Evolutionary conservation across 2,797 vertebrate species (phyloP).

Genomic region (Sebastolobus altivelis): DNA sequence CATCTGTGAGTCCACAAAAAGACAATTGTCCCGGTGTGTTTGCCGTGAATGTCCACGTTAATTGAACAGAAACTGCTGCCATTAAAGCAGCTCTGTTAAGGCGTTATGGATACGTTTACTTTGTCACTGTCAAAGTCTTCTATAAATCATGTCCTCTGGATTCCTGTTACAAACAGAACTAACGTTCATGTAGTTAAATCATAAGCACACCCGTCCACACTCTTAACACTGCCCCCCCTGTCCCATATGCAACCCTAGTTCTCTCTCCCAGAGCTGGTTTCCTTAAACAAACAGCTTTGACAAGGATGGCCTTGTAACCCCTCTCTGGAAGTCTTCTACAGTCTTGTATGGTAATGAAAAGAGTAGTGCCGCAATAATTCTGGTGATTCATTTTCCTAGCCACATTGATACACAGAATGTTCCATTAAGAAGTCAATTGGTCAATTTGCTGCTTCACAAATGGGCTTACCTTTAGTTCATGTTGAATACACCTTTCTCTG

Average conservation of each 20-base stretch:
- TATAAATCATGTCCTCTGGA: slow-evolving; percentile 23
- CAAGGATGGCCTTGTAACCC: slow-evolving; percentile 69
- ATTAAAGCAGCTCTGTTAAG: neutral
- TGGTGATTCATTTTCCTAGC: slow-evolving; percentile 36
- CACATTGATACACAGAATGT: slow-evolving; percentile 23
- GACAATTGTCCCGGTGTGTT: neutral
- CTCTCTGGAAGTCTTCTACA: slow-evolving; percentile 27
- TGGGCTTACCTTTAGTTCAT: neutral
- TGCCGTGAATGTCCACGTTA: neutral
- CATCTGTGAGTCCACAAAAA: slow-evolving; percentile 85
- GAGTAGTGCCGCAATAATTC: slow-evolving; percentile 32
- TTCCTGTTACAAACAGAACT: slow-evolving; percentile 35
- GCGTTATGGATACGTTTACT: slow-evolving; percentile 16
- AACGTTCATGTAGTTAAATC: slow-evolving; percentile 32
- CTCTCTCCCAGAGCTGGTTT: slow-evolving; percentile 51
- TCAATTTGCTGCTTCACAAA: slow-evolving; percentile 22
- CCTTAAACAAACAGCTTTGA: slow-evolving; percentile 75
- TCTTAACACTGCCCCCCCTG: slow-evolving; percentile 66
- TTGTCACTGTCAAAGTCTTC: slow-evolving; percentile 17
- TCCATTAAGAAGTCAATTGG: slow-evolving; percentile 24
- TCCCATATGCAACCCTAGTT: slow-evolving; percentile 56
- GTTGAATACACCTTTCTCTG: neutral
- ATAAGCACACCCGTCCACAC: slow-evolving; percentile 31
- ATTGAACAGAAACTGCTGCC: slow-evolving; percentile 3
- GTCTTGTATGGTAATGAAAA: slow-evolving; percentile 46